A percentile compares a stretch with the other conserved stretches of the same genome.
These are phyloP conservation scores for Pogoniulus pusillus DNA, from an alignment of 2,797 vertebrate species.

Conservation along the genomic window DNA sequence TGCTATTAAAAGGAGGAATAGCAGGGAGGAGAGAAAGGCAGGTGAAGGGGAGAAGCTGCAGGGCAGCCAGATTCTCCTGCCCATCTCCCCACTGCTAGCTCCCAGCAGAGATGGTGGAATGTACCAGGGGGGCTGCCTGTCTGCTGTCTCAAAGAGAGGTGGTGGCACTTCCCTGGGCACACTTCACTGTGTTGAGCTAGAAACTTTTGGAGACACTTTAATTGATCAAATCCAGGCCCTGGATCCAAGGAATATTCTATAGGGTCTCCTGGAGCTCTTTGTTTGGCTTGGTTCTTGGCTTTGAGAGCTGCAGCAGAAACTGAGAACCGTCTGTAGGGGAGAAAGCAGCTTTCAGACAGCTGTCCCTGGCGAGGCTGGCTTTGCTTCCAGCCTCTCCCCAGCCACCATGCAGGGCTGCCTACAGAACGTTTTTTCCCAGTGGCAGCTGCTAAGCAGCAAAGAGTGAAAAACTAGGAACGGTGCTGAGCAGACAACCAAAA, in stretches of 20 bases:
- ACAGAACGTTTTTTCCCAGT: background rate
- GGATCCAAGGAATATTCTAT: slow-evolving; percentile 17
- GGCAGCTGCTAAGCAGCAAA: background rate
- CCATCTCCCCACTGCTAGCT: background rate
- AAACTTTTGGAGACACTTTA: background rate
- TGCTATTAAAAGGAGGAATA: background rate
- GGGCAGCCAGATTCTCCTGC: background rate
- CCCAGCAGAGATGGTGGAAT: background rate
- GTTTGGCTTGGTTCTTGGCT: slow-evolving; percentile 54
- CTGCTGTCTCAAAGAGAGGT: background rate
- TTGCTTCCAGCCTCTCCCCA: slow-evolving; percentile 24
- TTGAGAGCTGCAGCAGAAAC: slow-evolving; percentile 26
- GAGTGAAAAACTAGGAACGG: background rate
- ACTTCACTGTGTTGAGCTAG: fast-evolving
- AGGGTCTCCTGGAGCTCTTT: slow-evolving; percentile 11
- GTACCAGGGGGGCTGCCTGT: background rate
- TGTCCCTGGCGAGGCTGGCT: slow-evolving; percentile 51
- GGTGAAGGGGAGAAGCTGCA: background rate
- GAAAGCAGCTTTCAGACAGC: slow-evolving; percentile 54
- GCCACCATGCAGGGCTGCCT: slow-evolving; percentile 50
- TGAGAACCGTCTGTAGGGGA: slow-evolving; percentile 68
- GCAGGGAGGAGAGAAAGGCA: background rate
- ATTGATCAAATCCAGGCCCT: background rate
- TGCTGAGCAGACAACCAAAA: background rate
- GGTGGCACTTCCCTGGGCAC: background rate